Percentiles rank a stretch among this genome's conserved stretches.
These are phyloP conservation scores for Drosophila demipolita DNA, from an alignment of 2,888 invertebrate species.

Conservation along the genomic window DNA sequence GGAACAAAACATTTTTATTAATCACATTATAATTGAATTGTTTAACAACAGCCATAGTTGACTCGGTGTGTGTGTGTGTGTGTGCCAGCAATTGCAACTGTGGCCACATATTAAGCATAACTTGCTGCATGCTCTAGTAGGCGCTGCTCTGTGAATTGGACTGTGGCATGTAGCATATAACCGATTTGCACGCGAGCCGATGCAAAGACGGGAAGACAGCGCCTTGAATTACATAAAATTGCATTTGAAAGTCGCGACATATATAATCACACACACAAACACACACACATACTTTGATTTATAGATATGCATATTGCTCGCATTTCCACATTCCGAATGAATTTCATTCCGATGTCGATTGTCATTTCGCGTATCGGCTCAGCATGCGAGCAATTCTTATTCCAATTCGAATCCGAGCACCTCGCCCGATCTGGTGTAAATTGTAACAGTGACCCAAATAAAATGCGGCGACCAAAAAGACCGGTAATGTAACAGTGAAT, in stretches of 20 bases:
- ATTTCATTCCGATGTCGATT: constrained; percentile 22
- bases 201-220: constrained; percentile 29
- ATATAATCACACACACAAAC: constrained; percentile 6
- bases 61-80: background rate
- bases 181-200: constrained; percentile 67
- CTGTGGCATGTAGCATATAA: constrained; percentile 72
- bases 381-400: constrained; percentile 27
- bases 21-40: constrained; percentile 75
- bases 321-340: constrained; percentile 20
- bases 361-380: constrained; percentile 49
- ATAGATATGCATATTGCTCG: constrained; percentile 32
- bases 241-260: constrained; percentile 70
- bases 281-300: background rate
- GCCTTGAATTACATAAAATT: constrained; percentile 79
- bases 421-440: constrained; percentile 47
- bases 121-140: constrained; percentile 71
- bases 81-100: constrained; percentile 26
- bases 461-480: constrained; percentile 76
- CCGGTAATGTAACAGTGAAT: constrained; percentile 81
- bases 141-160: constrained; percentile 66
- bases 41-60: constrained; percentile 37
- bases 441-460: constrained; percentile 82
- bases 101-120: constrained; percentile 63
- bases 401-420: constrained; percentile 17
- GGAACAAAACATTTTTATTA: constrained; percentile 67